Conservation (phyloP, 2,888 invertebrate species). For the Drosophila dives region DNA sequence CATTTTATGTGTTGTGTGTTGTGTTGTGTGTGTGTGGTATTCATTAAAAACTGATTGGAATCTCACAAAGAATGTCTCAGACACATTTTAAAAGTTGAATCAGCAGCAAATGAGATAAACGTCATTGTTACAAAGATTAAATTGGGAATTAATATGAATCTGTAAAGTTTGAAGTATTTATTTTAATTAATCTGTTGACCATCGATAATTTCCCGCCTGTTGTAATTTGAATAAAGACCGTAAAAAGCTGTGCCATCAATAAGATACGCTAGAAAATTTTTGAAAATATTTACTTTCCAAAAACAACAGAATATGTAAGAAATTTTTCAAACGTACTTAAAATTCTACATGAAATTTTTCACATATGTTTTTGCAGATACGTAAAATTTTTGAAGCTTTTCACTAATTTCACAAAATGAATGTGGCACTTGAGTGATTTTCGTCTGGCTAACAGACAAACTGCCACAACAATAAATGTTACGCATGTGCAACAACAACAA, state of each 20-base stretch:
- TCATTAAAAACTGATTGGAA: constrained; percentile 10
- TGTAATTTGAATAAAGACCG: not conserved
- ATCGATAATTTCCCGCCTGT: not conserved
- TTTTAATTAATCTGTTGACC: not conserved
- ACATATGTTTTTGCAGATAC: not conserved
- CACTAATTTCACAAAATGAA: constrained; percentile 26
- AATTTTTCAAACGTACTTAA: constrained; percentile 2
- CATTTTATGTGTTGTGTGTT: not conserved
- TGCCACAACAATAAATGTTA: constrained; percentile 18
- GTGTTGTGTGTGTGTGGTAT: constrained; percentile 9
- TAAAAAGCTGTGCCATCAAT: not conserved
- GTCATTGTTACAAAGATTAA: not conserved
- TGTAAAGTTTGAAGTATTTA: not conserved
- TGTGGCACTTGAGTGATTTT: constrained; percentile 26
- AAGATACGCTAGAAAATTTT: not conserved
- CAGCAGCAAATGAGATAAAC: not conserved
- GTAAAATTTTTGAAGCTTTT: constrained; percentile 1
- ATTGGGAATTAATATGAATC: not conserved
- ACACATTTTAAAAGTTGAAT: not conserved
- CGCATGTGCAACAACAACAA: constrained; percentile 26
- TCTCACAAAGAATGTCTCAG: not conserved
- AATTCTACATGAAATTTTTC: constrained; percentile 14
- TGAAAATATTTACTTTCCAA: not conserved
- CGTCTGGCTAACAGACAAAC: constrained; percentile 1
- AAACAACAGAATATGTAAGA: not conserved